Percentiles rank a stretch among this genome's conserved stretches.
Evolutionary conservation across 1,140 invertebrate genomes (phyloP).

Genomic region (Dysdera silvatica): DNA sequence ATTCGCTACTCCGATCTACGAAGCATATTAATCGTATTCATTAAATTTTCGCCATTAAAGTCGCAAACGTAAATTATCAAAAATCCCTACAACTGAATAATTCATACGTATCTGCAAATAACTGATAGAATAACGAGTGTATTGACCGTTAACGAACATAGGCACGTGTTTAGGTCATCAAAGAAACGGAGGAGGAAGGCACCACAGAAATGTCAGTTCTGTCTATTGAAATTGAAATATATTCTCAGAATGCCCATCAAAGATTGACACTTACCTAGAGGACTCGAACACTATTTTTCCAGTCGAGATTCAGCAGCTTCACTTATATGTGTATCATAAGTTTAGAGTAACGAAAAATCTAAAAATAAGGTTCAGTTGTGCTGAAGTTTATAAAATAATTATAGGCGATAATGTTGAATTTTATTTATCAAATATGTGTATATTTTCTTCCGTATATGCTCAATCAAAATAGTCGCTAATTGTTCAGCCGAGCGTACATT

Average conservation of each 20-base stretch:
- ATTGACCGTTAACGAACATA: too few relatives aligned
- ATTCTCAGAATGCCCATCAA: constrained; percentile 22
- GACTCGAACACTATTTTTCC: constrained; percentile 15
- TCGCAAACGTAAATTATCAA: too few relatives aligned
- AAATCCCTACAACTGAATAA: too few relatives aligned
- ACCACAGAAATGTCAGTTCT: too few relatives aligned
- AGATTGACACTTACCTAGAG: constrained; percentile 25
- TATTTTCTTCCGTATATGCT: constrained; percentile 17
- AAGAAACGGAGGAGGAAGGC: too few relatives aligned
- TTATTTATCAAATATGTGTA: constrained; percentile 20
- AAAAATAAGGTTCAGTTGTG: constrained; percentile 10
- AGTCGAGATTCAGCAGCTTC: neutral
- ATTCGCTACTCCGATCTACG: too few relatives aligned
- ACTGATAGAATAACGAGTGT: too few relatives aligned
- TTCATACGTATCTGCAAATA: too few relatives aligned
- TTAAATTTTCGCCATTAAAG: too few relatives aligned
- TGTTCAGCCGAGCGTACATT: constrained; percentile 17
- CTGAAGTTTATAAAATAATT: constrained; percentile 20
- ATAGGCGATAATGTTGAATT: constrained; percentile 14
- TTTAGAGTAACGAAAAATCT: constrained; percentile 27
- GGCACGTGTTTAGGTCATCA: too few relatives aligned
- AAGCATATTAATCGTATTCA: too few relatives aligned
- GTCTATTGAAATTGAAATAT: constrained; percentile 19
- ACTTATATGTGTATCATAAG: constrained; percentile 24
- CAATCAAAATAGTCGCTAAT: constrained; percentile 18